Conservation (phyloP, 2,888 invertebrate species). For the Hydriomena furcata region DNA sequence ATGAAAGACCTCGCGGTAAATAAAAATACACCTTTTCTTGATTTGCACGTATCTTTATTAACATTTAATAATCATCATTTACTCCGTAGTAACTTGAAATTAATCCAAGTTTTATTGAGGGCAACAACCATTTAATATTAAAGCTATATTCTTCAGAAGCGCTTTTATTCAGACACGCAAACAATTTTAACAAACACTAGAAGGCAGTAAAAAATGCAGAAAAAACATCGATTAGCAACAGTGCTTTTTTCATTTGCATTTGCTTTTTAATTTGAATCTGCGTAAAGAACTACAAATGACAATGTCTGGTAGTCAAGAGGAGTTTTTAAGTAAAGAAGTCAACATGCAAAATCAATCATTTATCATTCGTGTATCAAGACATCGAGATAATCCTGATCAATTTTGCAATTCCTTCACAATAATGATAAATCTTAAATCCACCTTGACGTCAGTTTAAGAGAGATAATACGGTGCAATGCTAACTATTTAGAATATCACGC, state of each 20-base stretch:
- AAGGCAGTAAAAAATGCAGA: slow-evolving; percentile 15
- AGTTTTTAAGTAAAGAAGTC: too few relatives aligned
- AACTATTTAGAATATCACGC: too few relatives aligned
- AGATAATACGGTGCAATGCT: too few relatives aligned
- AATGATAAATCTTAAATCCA: neutral
- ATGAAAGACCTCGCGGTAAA: too few relatives aligned
- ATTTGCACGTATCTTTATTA: neutral
- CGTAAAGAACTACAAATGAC: too few relatives aligned
- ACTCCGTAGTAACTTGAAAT: slow-evolving; percentile 40
- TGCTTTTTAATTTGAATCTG: too few relatives aligned
- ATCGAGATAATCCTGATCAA: neutral
- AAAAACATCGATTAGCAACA: slow-evolving; percentile 4
- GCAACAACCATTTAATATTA: slow-evolving; percentile 44
- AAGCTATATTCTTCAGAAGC: slow-evolving; percentile 28
- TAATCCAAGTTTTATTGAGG: slow-evolving; percentile 43
- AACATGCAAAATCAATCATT: neutral
- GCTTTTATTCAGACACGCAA: slow-evolving; percentile 35
- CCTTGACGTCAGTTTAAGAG: neutral
- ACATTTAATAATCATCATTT: slow-evolving; percentile 21
- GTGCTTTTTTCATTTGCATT: too few relatives aligned
- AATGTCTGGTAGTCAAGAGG: neutral
- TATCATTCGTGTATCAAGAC: neutral
- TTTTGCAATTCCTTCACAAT: neutral
- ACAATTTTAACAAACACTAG: slow-evolving; percentile 42
- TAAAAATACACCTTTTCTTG: too few relatives aligned